phyloP scores from a whole-genome alignment of 2,888 invertebrate species.

The Fissipunctia ypsillon region DNA sequence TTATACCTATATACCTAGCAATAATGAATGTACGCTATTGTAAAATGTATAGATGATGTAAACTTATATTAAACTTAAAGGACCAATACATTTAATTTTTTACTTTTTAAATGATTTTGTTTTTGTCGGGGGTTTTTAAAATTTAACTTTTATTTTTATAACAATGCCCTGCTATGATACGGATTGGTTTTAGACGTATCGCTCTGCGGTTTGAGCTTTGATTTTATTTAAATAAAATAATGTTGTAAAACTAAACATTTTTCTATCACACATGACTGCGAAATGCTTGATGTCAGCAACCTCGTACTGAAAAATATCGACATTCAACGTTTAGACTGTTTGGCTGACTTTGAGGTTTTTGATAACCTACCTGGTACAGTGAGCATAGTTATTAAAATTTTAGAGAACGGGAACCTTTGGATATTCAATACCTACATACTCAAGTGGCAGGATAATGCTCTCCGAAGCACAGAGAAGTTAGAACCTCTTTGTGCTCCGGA shows the following conservation, averaged over 20 bases:
- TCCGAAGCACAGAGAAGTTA: background rate
- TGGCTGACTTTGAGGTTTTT: background rate
- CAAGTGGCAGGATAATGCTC: background rate
- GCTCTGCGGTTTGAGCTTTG: background rate
- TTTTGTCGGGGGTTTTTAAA: too few relatives aligned
- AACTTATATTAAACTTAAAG: too few relatives aligned
- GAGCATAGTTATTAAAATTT: background rate
- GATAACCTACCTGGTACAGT: background rate
- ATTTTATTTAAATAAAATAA: slow-evolving; percentile 16
- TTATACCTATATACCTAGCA: too few relatives aligned
- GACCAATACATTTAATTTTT: too few relatives aligned
- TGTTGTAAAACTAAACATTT: slow-evolving; percentile 5
- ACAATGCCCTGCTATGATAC: slow-evolving; percentile 18
- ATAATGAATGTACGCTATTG: too few relatives aligned
- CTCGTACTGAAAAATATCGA: slow-evolving; percentile 9
- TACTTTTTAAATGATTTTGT: too few relatives aligned
- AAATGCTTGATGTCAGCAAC: background rate
- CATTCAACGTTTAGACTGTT: background rate
- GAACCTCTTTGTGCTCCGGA: too few relatives aligned
- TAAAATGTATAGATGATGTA: too few relatives aligned
- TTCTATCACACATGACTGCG: background rate
- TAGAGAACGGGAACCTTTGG: background rate
- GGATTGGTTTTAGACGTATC: slow-evolving; percentile 9
- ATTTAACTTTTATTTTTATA: too few relatives aligned
- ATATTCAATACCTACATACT: background rate